Evolutionary conservation across 2,888 invertebrate genomes (phyloP), one percentile per base, ranked within the genome.

Genomic region (Phyllotreta cruciferae): DNA sequence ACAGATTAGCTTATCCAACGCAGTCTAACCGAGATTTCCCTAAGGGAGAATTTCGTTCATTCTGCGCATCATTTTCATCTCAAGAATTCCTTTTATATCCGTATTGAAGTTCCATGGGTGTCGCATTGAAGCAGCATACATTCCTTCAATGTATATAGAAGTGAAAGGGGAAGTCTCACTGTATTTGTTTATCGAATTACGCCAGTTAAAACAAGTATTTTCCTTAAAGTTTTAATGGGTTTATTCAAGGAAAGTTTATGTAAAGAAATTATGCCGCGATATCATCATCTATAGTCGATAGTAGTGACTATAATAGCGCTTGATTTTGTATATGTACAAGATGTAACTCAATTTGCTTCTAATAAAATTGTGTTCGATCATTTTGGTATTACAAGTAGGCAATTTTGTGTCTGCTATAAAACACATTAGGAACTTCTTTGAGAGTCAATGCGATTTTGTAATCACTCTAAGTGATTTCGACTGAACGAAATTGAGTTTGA

Each of bases 11-110:
- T 67, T 69, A 70, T 71, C 66, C 66, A 62, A 66, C 63, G 67
- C 62, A 69, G 68, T 66, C 67, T 66, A 66, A 63, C 67, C 64
- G 63, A 73, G 74, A 75, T 75, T 75, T 75, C 74, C 75, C 74
- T 61, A 60, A 73, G 73, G 75, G 69, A 71, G 71, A 70, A 71
- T 73, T 73, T 66, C 61, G 47, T 52, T 66, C 66, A 56, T 55
- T 57, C 53, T 39, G 45, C 61, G 63, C 58, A 64, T 63, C 64
- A 61, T 63, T 63, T 64, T 55, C 55, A 56, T 60, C 60, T 56
- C 57, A 58, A 47, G 55, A 63, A 66, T 67, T 67, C 64, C 67
- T 67, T 66, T 66, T 64, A 66, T 70, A 71, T 70, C 66, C 67
- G 70, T 70, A 66, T 66, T 66, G 60, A 64, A 66, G 61, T 60